Conservation (phyloP, 1,140 invertebrate species). For the Drosophila pachea region DNA sequence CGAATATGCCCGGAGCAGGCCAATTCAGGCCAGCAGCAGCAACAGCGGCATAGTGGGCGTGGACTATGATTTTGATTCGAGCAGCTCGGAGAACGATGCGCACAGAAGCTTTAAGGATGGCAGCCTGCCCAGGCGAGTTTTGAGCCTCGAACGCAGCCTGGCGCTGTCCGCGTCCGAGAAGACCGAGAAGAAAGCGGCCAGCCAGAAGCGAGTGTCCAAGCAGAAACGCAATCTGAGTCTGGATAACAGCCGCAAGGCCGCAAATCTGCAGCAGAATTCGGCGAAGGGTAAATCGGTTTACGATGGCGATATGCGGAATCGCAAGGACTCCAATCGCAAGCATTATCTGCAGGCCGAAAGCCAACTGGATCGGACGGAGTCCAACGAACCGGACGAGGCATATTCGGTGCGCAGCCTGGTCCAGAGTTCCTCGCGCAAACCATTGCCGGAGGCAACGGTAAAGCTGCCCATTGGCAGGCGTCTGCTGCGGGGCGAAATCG, state of each 20-base stretch:
- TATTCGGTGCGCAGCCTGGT: slow-evolving; percentile 57
- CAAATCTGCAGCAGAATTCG: slow-evolving; percentile 20
- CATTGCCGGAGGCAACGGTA: slow-evolving; percentile 5
- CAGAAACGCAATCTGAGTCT: slow-evolving; percentile 74
- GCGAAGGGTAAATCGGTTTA: slow-evolving; percentile 16
- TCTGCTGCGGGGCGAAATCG: slow-evolving; percentile 75
- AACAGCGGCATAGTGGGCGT: slow-evolving; percentile 17
- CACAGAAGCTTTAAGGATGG: slow-evolving; percentile 28
- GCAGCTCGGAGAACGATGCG: slow-evolving; percentile 69
- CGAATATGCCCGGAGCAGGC: slow-evolving; percentile 51
- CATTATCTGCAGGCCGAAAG: slow-evolving; percentile 16
- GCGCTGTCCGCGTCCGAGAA: slow-evolving; percentile 35
- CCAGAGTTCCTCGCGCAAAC: slow-evolving; percentile 43
- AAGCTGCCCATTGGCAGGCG: slow-evolving; percentile 75
- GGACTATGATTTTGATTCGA: slow-evolving; percentile 53
- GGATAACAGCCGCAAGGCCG: slow-evolving; percentile 54
- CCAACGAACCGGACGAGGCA: slow-evolving; percentile 51
- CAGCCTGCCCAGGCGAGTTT: slow-evolving; percentile 56
- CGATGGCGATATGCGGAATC: slow-evolving; percentile 15
- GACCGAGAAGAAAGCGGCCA: slow-evolving; percentile 44
- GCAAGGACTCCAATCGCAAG: slow-evolving; percentile 50
- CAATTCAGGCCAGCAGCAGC: slow-evolving; percentile 28
- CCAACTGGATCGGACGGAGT: slow-evolving; percentile 3
- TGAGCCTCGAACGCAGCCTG: slow-evolving; percentile 65
- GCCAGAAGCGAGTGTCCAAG: slow-evolving; percentile 63